Conservation (phyloP, 2,113 vertebrate genomes). For the Actenoides lindsayi region DNA sequence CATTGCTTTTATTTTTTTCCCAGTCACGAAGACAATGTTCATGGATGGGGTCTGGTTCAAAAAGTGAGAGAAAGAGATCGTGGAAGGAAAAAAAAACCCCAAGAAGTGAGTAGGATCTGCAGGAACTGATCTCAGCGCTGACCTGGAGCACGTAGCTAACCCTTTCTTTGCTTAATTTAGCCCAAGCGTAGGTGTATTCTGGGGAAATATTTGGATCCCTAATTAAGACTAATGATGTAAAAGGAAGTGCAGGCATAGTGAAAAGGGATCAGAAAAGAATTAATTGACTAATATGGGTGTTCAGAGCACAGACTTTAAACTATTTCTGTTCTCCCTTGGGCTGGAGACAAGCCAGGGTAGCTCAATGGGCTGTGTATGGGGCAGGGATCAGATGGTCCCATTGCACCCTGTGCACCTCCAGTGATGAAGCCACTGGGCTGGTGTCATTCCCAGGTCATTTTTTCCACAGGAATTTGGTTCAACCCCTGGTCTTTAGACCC, state of each 20-base stretch:
- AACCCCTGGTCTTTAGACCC: not conserved
- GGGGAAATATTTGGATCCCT: not conserved
- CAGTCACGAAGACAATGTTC: not conserved
- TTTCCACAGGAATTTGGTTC: not conserved
- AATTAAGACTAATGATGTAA: not conserved
- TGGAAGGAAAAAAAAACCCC: not conserved
- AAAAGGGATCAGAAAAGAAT: constrained; percentile 40
- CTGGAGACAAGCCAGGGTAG: not conserved
- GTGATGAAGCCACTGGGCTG: not conserved
- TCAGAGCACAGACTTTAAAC: not conserved
- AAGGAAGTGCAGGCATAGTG: constrained; percentile 43
- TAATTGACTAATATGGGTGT: not conserved
- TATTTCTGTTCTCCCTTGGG: not conserved
- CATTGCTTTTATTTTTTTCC: not conserved
- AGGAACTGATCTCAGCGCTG: not conserved
- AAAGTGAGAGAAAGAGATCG: not conserved
- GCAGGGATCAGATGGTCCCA: not conserved
- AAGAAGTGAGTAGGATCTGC: not conserved
- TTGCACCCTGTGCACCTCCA: not conserved
- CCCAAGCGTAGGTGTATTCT: not conserved
- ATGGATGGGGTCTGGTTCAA: not conserved
- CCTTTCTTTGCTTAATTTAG: constrained; percentile 14
- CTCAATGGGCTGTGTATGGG: not conserved
- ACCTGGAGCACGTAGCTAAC: constrained; percentile 34
- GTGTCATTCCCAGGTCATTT: not conserved